Base-by-base conservation (phyloP, 2,888 invertebrate species). In the Luperina nickerlii region DNA sequence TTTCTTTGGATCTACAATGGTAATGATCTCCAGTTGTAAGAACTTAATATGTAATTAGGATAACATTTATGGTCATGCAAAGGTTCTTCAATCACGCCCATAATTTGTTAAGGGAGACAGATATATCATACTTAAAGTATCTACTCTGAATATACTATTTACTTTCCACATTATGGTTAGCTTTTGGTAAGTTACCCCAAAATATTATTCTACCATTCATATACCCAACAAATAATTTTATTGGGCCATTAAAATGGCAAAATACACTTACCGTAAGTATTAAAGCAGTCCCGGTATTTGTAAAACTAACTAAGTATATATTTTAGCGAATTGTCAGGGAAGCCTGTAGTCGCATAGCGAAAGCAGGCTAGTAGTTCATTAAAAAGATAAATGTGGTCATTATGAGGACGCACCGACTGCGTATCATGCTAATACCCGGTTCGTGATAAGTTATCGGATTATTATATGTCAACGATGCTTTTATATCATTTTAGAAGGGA, bases 321-420 rank as follows among this genome's bases (percentile, higher is more conserved):
- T 95, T 94, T 91, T 76, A 89, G 87, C 75, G 90, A 92, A 90
- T 92, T 93, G 93, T 92, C 90, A 90, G 86, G 88, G 88, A 90
- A 91, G 92, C 92, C 91, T 92, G 91, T 94, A 94, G 94, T 93
- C 93, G 92, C 93, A 93, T 94, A 93, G 92, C 92, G 92, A 93
- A 92, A 91, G 91, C 92, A 92, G 92, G 91, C 92, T 93, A 94
- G 92, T 93, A 92, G 95, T 95, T 96, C 95, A 96, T 96, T 96
- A 95, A 95, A 95, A 94, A 96, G 96, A 96, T 95, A 94, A 95
- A 96, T 96, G 92, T 91, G 94, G 95, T 95, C 95, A 96, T 96
- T 95, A 95, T 88, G 92, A 86, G 89, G 94, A 94, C 94, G 94
- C 95, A 94, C 90, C 90, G 86, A 92, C 91, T 88, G 90, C 90